phyloP scores from a whole-genome alignment of 2,113 vertebrate genomes.

The Alces alces region DNA sequence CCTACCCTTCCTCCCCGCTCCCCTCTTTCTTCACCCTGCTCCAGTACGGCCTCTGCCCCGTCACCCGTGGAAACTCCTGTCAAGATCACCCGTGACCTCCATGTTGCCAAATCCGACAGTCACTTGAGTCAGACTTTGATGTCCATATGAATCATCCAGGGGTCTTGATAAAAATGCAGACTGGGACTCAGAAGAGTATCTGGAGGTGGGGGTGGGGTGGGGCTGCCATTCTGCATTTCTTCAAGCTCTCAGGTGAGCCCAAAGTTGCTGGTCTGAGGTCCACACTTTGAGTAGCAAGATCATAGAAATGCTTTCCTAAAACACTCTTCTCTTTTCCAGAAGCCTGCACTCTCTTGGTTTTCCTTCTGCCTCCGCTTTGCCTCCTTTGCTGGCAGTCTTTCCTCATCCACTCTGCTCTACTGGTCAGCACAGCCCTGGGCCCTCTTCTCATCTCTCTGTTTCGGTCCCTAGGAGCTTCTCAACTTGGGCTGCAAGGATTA shows the following conservation, averaged over 20 bases:
- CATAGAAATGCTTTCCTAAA: neutral
- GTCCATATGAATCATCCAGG: neutral
- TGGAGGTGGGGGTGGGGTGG: neutral
- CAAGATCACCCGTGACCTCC: neutral
- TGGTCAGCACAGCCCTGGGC: neutral
- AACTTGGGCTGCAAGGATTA: neutral
- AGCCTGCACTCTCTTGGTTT: neutral
- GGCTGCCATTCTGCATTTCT: neutral
- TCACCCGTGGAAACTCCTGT: neutral
- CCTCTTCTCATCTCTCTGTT: neutral
- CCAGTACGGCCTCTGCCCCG: rapidly evolving
- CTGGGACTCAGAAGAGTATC: neutral
- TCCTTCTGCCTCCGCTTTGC: neutral
- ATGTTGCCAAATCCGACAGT: neutral
- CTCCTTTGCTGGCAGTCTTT: neutral
- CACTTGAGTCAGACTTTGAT: neutral
- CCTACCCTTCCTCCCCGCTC: neutral
- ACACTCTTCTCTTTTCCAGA: neutral
- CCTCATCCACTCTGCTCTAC: neutral
- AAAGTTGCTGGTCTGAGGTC: neutral
- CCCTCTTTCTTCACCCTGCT: neutral
- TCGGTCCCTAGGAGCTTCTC: neutral
- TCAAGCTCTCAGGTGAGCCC: neutral
- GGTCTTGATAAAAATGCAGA: neutral
- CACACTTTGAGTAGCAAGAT: neutral